A percentile compares a stretch with the other conserved stretches of the same genome.
Evolutionary conservation across 1,140 invertebrate species (phyloP).

Genomic region (Listronotus oregonensis): DNA sequence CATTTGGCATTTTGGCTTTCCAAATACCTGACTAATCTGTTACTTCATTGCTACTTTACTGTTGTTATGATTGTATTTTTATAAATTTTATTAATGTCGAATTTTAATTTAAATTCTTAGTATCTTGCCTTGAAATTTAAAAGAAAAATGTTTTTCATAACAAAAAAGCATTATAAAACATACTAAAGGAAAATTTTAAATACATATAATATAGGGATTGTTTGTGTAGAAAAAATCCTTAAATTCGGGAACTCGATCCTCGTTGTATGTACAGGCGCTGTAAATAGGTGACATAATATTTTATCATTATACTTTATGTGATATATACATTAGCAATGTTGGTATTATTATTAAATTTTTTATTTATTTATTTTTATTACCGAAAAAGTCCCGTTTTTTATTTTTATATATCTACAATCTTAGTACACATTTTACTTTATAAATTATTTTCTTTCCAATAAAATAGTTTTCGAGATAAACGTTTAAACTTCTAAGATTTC

Average conservation of each 20-base stretch:
- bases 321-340: constrained; percentile 50
- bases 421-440: constrained; percentile 2
- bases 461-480: background rate
- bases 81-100: no score
- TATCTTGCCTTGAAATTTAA: no score
- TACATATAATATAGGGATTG: constrained; percentile 28
- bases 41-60: no score
- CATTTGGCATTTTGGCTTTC: no score
- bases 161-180: constrained; percentile 6
- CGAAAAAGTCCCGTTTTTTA: constrained; percentile 4
- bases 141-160: background rate
- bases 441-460: background rate
- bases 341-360: constrained; percentile 44
- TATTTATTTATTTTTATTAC: constrained; percentile 28
- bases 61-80: no score
- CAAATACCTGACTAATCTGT: no score
- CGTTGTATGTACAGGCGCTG: constrained; percentile 28
- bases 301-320: constrained; percentile 43
- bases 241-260: constrained; percentile 28
- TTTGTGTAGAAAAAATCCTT: constrained; percentile 39
- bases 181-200: constrained; percentile 2
- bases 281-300: constrained; percentile 43
- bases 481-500: background rate
- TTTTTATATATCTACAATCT: constrained; percentile 7
- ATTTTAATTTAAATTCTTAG: no score